Percentiles rank a stretch among this genome's conserved stretches.
phyloP scores from a whole-genome alignment of 2,797 vertebrate genomes.

The Notolabrus celidotus region DNA sequence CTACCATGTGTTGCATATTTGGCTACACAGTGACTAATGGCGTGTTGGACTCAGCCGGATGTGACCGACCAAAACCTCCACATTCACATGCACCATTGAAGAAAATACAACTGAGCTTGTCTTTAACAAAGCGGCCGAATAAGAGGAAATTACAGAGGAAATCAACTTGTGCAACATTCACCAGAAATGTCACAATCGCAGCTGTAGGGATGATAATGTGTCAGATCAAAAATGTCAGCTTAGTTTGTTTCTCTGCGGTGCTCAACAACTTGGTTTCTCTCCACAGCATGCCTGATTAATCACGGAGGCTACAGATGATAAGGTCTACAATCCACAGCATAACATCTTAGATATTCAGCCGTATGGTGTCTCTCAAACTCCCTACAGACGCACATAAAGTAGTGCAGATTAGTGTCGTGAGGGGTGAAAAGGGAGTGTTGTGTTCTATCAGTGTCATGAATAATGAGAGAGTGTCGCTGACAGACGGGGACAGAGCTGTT shows the following conservation, averaged over 20 bases:
- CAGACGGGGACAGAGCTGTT: conserved; percentile 1
- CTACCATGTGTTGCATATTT: neutral
- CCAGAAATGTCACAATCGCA: conserved; percentile 26
- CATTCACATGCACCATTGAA: neutral
- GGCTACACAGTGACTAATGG: neutral
- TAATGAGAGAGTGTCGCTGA: conserved; percentile 42
- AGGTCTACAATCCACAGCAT: neutral
- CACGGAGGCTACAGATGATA: conserved; percentile 7
- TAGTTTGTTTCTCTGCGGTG: neutral
- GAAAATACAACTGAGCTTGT: neutral
- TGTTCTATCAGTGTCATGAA: conserved; percentile 47
- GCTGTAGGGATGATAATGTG: neutral
- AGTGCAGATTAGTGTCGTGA: neutral
- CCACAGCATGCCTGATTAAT: conserved; percentile 2
- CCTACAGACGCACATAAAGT: neutral
- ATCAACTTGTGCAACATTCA: conserved; percentile 25
- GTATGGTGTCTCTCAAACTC: neutral
- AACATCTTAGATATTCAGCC: neutral
- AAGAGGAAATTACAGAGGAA: conserved; percentile 24
- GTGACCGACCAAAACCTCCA: neutral
- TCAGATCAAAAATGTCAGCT: neutral
- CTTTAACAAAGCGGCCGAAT: neutral
- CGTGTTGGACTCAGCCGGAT: conserved; percentile 8
- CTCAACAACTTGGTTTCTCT: conserved; percentile 7
- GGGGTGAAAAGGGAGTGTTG: conserved; percentile 6